These are phyloP conservation scores for Littorina saxatilis DNA, from an alignment of 1,140 invertebrate genomes.

Conservation along the genomic window DNA sequence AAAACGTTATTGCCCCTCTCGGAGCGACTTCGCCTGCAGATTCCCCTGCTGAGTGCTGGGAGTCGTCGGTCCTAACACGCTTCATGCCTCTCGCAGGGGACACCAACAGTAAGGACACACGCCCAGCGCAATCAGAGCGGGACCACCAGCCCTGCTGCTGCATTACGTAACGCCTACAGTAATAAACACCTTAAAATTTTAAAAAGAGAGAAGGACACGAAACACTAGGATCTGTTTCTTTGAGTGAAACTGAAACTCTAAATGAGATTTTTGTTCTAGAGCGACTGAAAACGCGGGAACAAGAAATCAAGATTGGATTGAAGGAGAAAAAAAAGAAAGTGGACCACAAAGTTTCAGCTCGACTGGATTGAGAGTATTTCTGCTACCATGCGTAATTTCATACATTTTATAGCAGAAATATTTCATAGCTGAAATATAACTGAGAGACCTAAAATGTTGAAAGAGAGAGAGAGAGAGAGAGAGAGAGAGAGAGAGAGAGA, in stretches of 20 bases:
- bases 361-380: no score
- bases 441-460: not conserved
- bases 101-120: not conserved
- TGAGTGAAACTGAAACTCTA: not conserved
- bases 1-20: constrained; percentile 37
- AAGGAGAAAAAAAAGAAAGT: no score
- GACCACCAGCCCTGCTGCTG: not conserved
- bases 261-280: not conserved
- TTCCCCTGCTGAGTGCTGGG: no score
- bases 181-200: not conserved
- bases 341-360: no score
- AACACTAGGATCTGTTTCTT: not conserved
- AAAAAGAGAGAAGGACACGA: not conserved
- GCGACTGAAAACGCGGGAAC: not conserved
- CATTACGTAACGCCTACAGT: no score
- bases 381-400: no score
- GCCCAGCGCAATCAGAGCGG: not conserved
- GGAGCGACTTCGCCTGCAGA: not conserved
- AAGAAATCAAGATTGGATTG: not conserved
- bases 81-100: not conserved
- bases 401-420: no score
- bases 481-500: constrained; percentile 18
- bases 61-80: not conserved
- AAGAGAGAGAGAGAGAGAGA: constrained; percentile 7
- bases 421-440: not conserved